Percentiles rank a stretch among this genome's conserved stretches.
Conservation (phyloP, 1,140 invertebrate genomes). For the Aphelinus atriplicis region DNA sequence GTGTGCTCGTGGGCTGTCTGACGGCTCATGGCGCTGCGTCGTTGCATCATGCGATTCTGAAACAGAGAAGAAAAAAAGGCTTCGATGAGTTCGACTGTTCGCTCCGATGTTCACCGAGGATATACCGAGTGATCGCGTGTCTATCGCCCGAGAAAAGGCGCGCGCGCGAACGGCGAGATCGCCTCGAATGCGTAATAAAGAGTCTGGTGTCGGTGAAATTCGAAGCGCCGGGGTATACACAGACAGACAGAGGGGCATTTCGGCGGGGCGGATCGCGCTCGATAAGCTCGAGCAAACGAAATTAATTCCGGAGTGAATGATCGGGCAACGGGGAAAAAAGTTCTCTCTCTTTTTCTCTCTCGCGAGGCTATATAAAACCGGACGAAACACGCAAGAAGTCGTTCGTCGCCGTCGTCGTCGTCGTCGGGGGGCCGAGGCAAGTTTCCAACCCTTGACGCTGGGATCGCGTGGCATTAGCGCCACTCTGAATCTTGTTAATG, state of each 20-base stretch:
- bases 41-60: slow-evolving; percentile 5
- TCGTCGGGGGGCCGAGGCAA: background rate
- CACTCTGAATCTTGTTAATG: slow-evolving; percentile 34
- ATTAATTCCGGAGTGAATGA: slow-evolving; percentile 19
- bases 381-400: slow-evolving; percentile 9
- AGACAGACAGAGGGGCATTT: too few relatives aligned
- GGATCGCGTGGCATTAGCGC: slow-evolving; percentile 16
- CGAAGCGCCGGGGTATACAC: too few relatives aligned
- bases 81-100: background rate
- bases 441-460: background rate
- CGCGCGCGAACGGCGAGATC: background rate
- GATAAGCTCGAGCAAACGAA: slow-evolving; percentile 1
- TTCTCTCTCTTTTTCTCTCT: background rate
- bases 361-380: slow-evolving; percentile 7
- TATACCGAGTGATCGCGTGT: slow-evolving; percentile 1
- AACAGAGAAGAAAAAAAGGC: background rate
- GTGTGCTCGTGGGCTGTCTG: background rate
- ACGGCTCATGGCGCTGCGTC: background rate
- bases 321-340: slow-evolving; percentile 13
- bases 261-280: background rate
- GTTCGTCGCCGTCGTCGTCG: background rate
- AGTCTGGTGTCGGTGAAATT: too few relatives aligned
- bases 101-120: too few relatives aligned
- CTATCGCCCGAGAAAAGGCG: background rate
- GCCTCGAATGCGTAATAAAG: background rate